Conservation (phyloP, 2,888 invertebrate genomes). For the Sabellastarte sp. region DNA sequence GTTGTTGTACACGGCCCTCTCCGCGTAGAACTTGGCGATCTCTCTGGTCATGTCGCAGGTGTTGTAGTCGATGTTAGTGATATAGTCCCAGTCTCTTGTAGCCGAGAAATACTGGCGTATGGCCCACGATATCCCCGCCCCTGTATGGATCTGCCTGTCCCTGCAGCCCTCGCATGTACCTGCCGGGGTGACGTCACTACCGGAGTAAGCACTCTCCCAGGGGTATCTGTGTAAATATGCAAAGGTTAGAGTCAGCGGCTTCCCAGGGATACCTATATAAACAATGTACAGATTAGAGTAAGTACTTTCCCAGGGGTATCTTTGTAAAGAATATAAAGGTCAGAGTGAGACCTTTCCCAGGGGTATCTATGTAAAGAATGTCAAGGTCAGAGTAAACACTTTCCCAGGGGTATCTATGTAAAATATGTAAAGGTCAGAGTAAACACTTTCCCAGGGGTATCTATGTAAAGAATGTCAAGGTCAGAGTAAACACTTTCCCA, state of each 20-base stretch:
- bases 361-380: slow-evolving; percentile 5
- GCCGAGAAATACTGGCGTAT: slow-evolving; percentile 49
- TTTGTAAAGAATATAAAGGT: neutral
- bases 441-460: no score
- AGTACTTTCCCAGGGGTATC: slow-evolving; percentile 40
- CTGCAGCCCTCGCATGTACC: slow-evolving; percentile 1
- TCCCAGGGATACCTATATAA: neutral
- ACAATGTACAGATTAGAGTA: slow-evolving; percentile 32
- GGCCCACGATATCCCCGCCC: slow-evolving; percentile 48
- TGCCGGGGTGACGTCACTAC: slow-evolving; percentile 25
- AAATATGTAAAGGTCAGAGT: no score
- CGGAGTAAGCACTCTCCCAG: slow-evolving; percentile 38
- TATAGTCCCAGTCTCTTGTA: slow-evolving; percentile 45
- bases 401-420: slow-evolving; percentile 31
- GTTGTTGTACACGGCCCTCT: slow-evolving; percentile 34
- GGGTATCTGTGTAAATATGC: slow-evolving; percentile 25
- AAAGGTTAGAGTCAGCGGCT: neutral
- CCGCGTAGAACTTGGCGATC: slow-evolving; percentile 50
- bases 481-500: no score
- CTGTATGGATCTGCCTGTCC: slow-evolving; percentile 31
- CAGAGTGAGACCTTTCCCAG: neutral
- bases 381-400: slow-evolving; percentile 36
- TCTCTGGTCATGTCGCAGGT: slow-evolving; percentile 42
- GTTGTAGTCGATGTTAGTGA: slow-evolving; percentile 32
- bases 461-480: no score